Evolutionary conservation across 1,140 invertebrate genomes (phyloP).

Genomic region (Drosophila bipectinata): DNA sequence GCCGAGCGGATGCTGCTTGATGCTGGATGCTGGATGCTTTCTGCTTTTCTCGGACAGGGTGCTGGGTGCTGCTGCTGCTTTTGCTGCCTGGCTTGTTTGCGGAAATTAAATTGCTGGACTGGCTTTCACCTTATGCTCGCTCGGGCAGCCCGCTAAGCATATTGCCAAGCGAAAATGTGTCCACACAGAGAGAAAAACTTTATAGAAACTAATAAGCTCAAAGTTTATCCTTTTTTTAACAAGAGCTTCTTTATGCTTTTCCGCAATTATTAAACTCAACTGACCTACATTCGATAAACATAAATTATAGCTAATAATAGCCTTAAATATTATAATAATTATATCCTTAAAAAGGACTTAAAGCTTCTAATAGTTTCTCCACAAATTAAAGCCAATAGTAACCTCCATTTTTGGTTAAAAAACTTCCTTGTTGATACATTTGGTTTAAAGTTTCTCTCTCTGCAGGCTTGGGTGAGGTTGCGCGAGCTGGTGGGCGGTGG

Average conservation of each 20-base stretch:
- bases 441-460: slow-evolving; percentile 9
- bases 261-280: too few species aligned
- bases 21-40: slow-evolving; percentile 19
- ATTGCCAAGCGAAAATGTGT: slow-evolving; percentile 49
- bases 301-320: too few species aligned
- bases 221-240: background rate
- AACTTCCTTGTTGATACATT: background rate
- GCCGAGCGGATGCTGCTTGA: slow-evolving; percentile 31
- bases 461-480: slow-evolving; percentile 35
- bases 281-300: background rate
- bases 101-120: slow-evolving; percentile 75
- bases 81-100: slow-evolving; percentile 66
- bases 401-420: background rate
- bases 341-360: background rate
- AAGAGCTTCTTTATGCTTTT: too few species aligned
- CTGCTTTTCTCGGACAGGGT: slow-evolving; percentile 24
- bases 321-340: too few species aligned
- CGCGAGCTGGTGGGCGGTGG: slow-evolving; percentile 34
- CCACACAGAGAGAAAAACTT: slow-evolving; percentile 21
- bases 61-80: slow-evolving; percentile 9
- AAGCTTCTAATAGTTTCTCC: too few species aligned
- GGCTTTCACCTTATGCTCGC: slow-evolving; percentile 70
- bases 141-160: slow-evolving; percentile 63
- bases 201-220: background rate
- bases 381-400: background rate